Conservation (phyloP, 2,888 invertebrate species). For the Chrysina gloriosa region DNA sequence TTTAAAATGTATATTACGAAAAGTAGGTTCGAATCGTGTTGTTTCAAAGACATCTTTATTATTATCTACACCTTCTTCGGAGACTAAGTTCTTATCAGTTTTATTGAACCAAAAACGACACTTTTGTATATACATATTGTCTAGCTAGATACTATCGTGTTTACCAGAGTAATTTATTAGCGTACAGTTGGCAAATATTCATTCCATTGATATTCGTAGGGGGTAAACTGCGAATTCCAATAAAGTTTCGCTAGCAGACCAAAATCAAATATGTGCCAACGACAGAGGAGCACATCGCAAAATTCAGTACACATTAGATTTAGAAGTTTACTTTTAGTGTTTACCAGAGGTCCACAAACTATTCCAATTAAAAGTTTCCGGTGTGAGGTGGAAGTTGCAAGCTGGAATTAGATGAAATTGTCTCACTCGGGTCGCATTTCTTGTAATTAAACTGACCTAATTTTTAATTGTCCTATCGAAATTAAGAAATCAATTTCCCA, state of each 20-base stretch:
- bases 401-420: background rate
- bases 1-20: too few relatives aligned
- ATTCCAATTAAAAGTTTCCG: slow-evolving; percentile 21
- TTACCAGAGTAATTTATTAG: too few relatives aligned
- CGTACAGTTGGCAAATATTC: too few relatives aligned
- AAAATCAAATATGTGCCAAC: background rate
- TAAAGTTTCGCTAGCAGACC: background rate
- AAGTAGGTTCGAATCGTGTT: too few relatives aligned
- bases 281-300: background rate
- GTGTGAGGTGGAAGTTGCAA: background rate
- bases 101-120: too few relatives aligned
- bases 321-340: background rate
- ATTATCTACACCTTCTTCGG: too few relatives aligned
- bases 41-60: too few relatives aligned
- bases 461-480: background rate
- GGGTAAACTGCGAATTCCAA: background rate
- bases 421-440: background rate
- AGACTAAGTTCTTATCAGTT: too few relatives aligned
- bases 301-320: background rate
- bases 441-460: background rate
- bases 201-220: too few relatives aligned
- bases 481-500: background rate
- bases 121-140: too few relatives aligned
- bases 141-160: too few relatives aligned
- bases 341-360: slow-evolving; percentile 12